Percentiles rank a stretch among this genome's conserved stretches.
phyloP scores from a whole-genome alignment of 2,797 vertebrate species.

The Falco cherrug region DNA sequence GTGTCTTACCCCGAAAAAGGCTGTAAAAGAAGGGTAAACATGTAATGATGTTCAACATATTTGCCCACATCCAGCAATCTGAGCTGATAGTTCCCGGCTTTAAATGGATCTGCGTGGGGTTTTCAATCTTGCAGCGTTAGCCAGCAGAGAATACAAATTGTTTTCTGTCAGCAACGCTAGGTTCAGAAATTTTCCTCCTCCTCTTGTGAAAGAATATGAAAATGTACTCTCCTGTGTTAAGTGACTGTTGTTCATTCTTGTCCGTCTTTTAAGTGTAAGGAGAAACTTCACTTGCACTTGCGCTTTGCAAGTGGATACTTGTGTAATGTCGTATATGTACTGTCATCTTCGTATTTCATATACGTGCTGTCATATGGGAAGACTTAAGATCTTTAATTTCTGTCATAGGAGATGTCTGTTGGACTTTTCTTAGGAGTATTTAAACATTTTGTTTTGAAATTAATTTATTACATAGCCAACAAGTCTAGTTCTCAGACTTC shows the following conservation, averaged over 20 bases:
- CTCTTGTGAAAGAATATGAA: background rate
- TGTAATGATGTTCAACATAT: background rate
- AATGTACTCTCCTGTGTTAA: background rate
- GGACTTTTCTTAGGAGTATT: background rate
- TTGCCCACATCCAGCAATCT: background rate
- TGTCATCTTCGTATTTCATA: background rate
- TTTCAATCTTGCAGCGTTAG: background rate
- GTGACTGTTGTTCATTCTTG: background rate
- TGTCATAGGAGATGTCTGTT: background rate
- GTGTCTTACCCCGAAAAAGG: background rate
- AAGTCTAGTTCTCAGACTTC: background rate
- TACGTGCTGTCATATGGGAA: background rate
- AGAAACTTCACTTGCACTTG: background rate
- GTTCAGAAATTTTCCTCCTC: background rate
- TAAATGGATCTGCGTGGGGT: background rate
- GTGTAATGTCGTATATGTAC: background rate
- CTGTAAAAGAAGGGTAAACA: background rate
- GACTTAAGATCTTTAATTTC: background rate
- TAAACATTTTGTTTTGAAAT: background rate
- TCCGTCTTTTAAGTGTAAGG: background rate
- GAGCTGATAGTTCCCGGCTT: background rate
- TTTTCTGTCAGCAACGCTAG: background rate
- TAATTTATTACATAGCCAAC: background rate
- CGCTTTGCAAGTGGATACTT: background rate
- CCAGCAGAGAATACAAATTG: background rate